These are phyloP conservation scores for Drosophila melanica DNA, from an alignment of 1,140 invertebrate species.

Conservation along the genomic window DNA sequence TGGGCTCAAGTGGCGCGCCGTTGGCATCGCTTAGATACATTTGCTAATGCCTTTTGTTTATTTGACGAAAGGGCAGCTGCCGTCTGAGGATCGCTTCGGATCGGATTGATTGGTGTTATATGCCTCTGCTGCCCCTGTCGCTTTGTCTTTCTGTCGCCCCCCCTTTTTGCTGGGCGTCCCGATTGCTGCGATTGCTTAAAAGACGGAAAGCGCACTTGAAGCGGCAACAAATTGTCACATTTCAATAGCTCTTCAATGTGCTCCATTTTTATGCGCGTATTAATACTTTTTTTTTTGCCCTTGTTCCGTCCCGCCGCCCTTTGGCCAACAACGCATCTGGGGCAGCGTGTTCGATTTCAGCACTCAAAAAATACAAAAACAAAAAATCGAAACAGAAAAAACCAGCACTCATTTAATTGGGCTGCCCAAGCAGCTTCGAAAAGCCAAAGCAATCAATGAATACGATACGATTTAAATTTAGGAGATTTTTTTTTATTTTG, in stretches of 20 bases:
- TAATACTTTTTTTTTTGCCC: constrained; percentile 51
- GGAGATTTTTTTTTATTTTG: constrained; percentile 1
- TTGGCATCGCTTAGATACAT: constrained; percentile 64
- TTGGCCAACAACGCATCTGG: constrained; percentile 24
- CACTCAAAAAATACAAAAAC: constrained; percentile 18
- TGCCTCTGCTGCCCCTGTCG: constrained; percentile 2
- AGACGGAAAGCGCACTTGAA: constrained; percentile 57
- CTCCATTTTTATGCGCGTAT: constrained; percentile 60
- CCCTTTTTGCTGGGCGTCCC: constrained; percentile 10
- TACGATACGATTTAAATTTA: constrained; percentile 36
- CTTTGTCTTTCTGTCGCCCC: not conserved
- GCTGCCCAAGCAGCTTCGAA: constrained; percentile 7
- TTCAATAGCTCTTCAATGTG: constrained; percentile 68
- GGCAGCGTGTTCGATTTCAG: constrained; percentile 54
- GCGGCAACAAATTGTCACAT: constrained; percentile 74
- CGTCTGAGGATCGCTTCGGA: constrained; percentile 41
- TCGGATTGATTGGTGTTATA: constrained; percentile 72
- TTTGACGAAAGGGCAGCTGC: constrained; percentile 76
- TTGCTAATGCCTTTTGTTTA: constrained; percentile 80
- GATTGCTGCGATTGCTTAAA: constrained; percentile 52
- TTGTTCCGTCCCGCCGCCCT: constrained; percentile 18
- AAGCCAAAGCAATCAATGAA: constrained; percentile 42
- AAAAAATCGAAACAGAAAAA: constrained; percentile 3
- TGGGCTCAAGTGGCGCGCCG: constrained; percentile 45
- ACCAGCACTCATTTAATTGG: constrained; percentile 30